Percentiles rank a stretch among this genome's conserved stretches.
Conservation (phyloP, 2,888 invertebrate genomes). For the Julus scandinavius region DNA sequence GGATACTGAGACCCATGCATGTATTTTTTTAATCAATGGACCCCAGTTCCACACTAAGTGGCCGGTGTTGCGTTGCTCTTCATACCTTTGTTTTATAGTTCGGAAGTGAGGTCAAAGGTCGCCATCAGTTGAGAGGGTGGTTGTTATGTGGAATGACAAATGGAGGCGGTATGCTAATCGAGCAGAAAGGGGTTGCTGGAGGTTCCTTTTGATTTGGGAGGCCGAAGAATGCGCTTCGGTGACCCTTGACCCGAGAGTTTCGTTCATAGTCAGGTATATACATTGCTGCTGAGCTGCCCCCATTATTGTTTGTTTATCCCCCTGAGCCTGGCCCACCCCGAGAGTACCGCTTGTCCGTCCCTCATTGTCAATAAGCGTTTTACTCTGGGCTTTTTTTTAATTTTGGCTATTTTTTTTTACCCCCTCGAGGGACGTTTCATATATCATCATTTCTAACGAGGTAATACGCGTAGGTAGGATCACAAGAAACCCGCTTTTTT, state of each 20-base stretch:
- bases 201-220: background rate
- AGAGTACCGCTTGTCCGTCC: background rate
- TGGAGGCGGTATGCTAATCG: background rate
- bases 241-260: background rate
- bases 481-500: background rate
- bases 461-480: slow-evolving; percentile 1
- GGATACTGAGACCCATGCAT: too few species aligned
- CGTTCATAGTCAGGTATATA: background rate
- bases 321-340: background rate
- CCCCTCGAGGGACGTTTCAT: background rate
- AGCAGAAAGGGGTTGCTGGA: background rate
- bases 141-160: background rate
- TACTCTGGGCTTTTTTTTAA: background rate
- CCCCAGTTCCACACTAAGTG: too few species aligned
- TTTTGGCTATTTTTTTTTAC: background rate
- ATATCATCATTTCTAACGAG: slow-evolving; percentile 1
- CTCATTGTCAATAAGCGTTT: background rate
- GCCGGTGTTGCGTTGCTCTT: too few species aligned
- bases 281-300: too few species aligned
- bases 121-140: too few species aligned
- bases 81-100: too few species aligned
- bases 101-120: too few species aligned
- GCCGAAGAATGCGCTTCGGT: background rate
- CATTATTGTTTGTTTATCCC: background rate
- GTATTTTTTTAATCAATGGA: too few species aligned